Percentiles rank a stretch among this genome's conserved stretches.
Conservation (phyloP, 2,888 invertebrate species). For the Aricia artaxerxes region DNA sequence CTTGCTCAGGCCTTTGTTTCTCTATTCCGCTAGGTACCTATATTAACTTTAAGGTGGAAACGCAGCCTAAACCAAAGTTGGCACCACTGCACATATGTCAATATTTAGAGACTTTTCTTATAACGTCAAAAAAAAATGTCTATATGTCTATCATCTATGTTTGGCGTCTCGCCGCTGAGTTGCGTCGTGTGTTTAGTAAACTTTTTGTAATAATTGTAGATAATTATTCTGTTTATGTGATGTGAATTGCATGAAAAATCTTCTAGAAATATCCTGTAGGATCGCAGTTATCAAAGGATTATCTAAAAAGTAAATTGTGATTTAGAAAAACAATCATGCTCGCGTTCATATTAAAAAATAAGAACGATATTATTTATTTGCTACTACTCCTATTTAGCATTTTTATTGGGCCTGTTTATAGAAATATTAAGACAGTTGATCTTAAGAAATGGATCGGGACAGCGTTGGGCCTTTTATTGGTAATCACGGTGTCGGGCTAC, state of each 20-base stretch:
- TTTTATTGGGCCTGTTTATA: conserved; percentile 84
- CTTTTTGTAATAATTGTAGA: background rate
- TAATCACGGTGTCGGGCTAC: conserved; percentile 65
- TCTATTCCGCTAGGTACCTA: too few relatives aligned
- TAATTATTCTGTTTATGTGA: background rate
- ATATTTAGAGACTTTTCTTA: too few relatives aligned
- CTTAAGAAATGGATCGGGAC: conserved; percentile 80
- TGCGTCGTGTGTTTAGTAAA: background rate
- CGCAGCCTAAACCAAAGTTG: too few relatives aligned
- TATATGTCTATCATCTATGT: too few relatives aligned
- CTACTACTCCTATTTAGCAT: conserved; percentile 84
- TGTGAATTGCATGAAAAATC: background rate
- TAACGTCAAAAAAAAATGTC: too few relatives aligned
- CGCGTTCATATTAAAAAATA: conserved; percentile 79
- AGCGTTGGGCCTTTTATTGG: conserved; percentile 60
- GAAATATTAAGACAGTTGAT: conserved; percentile 63
- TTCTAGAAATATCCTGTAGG: background rate
- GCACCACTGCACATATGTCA: too few relatives aligned
- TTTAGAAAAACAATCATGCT: conserved; percentile 48
- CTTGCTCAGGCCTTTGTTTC: too few relatives aligned
- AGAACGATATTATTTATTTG: conserved; percentile 88
- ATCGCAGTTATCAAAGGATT: background rate
- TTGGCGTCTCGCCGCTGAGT: background rate
- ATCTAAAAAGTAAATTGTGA: background rate
- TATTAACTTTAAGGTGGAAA: too few relatives aligned